Evolutionary conservation across 2,797 vertebrate species (phyloP).

Genomic region (Okamejei kenojei): DNA sequence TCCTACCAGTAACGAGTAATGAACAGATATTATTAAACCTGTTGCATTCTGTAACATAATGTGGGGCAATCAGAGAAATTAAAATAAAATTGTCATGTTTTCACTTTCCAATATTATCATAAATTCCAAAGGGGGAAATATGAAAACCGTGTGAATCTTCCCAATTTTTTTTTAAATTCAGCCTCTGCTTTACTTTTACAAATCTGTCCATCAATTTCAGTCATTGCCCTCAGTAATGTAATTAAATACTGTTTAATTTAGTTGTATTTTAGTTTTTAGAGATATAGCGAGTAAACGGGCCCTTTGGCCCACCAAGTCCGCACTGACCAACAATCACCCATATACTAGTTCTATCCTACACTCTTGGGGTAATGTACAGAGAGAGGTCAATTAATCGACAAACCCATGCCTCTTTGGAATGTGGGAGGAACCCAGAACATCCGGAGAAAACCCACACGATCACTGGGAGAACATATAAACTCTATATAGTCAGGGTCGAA

Average conservation of each 20-base stretch:
- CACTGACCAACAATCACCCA: too few relatives aligned
- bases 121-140: not conserved
- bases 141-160: not conserved
- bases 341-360: too few relatives aligned
- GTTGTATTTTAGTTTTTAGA: too few relatives aligned
- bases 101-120: not conserved
- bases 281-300: too few relatives aligned
- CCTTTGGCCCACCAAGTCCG: too few relatives aligned
- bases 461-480: too few relatives aligned
- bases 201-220: not conserved
- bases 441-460: too few relatives aligned
- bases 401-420: too few relatives aligned
- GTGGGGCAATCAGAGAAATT: not conserved
- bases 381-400: too few relatives aligned
- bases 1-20: not conserved
- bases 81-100: not conserved
- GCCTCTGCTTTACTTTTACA: not conserved
- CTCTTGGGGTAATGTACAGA: too few relatives aligned
- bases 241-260: not conserved
- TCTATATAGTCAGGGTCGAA: too few relatives aligned
- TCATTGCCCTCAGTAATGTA: not conserved
- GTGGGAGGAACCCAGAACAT: too few relatives aligned
- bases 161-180: not conserved
- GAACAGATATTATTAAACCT: not conserved
- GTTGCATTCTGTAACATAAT: not conserved